Conservation (phyloP, 2,888 invertebrate genomes). For the Nycteola revayana region DNA sequence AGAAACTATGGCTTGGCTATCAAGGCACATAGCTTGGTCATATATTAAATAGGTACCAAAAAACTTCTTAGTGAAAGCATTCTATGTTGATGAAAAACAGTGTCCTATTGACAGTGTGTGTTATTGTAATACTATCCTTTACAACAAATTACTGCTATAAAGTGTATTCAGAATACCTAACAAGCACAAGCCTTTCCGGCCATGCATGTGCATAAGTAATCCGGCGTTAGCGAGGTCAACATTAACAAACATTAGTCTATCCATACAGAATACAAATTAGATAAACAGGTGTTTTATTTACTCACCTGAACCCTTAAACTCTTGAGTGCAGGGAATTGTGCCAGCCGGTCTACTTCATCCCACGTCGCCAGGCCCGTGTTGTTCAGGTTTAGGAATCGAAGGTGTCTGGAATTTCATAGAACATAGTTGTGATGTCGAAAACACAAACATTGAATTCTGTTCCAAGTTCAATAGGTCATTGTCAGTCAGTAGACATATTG, state of each 20-base stretch:
- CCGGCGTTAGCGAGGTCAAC: slow-evolving; percentile 34
- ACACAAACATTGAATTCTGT: slow-evolving; percentile 35
- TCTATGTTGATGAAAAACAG: too few species aligned
- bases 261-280: slow-evolving; percentile 22
- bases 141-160: slow-evolving; percentile 16
- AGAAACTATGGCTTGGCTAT: too few species aligned
- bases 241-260: slow-evolving; percentile 31
- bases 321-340: slow-evolving; percentile 90
- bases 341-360: slow-evolving; percentile 94
- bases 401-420: slow-evolving; percentile 76
- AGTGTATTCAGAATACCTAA: slow-evolving; percentile 22
- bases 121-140: too few species aligned
- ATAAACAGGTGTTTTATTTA: slow-evolving; percentile 26
- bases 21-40: too few species aligned
- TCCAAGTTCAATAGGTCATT: slow-evolving; percentile 62
- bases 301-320: slow-evolving; percentile 91
- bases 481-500: slow-evolving; percentile 48
- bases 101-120: too few species aligned
- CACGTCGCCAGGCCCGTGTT: slow-evolving; percentile 91
- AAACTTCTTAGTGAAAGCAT: too few species aligned
- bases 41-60: too few species aligned
- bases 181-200: slow-evolving; percentile 35
- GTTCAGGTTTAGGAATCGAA: slow-evolving; percentile 92
- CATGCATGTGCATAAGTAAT: slow-evolving; percentile 44
- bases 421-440: slow-evolving; percentile 25